phyloP scores from a whole-genome alignment of 2,888 invertebrate species.

The Andrena fulva region DNA sequence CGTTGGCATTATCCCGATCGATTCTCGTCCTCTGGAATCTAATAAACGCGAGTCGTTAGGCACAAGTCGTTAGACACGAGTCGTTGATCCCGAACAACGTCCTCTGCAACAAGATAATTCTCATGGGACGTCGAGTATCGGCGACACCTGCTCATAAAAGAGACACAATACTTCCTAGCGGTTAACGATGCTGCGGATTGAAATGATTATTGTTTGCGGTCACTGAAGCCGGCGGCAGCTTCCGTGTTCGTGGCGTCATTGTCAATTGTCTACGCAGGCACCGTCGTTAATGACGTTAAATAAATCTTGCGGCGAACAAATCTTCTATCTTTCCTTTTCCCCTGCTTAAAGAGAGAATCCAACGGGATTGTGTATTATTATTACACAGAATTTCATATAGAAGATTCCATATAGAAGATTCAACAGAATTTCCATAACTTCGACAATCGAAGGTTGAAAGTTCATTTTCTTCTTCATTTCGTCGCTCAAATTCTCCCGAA shows the following conservation, averaged over 20 bases:
- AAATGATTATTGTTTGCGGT: constrained; percentile 80
- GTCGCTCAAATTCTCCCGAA: no score
- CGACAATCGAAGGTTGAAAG: no score
- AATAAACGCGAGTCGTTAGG: constrained; percentile 29
- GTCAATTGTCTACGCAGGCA: constrained; percentile 55
- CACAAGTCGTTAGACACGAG: constrained; percentile 39
- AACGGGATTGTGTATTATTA: background rate
- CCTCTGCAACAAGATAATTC: constrained; percentile 9
- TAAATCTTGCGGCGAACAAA: constrained; percentile 45
- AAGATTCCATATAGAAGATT: no score
- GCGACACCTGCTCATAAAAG: constrained; percentile 71
- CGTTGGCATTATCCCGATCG: background rate
- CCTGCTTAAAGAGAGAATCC: background rate
- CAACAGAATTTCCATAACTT: no score
- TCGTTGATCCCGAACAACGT: constrained; percentile 24
- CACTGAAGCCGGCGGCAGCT: constrained; percentile 64
- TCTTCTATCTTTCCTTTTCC: constrained; percentile 20
- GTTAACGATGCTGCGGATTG: constrained; percentile 76
- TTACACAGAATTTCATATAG: background rate
- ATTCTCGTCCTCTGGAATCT: background rate
- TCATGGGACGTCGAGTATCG: constrained; percentile 3
- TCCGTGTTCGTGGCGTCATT: constrained; percentile 72
- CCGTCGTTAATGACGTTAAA: constrained; percentile 59
- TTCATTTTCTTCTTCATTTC: no score
- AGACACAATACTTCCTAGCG: constrained; percentile 73